A percentile compares a stretch with the other conserved stretches of the same genome.
Evolutionary conservation across 2,888 invertebrate genomes (phyloP).

Genomic region (Dasypogon diadema): DNA sequence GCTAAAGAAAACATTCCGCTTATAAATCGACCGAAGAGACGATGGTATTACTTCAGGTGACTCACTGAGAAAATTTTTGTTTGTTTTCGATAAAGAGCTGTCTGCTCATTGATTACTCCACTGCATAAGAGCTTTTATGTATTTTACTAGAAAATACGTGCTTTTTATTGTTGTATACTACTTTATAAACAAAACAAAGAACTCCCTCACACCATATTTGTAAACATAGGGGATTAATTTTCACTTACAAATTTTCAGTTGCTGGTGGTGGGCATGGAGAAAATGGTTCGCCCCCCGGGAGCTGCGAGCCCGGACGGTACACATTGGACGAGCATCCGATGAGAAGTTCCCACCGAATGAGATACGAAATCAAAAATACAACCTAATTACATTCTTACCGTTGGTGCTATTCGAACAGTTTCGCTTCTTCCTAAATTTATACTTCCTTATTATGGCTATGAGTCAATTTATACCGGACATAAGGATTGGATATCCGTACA

Average conservation of each 20-base stretch:
- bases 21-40: conserved; percentile 74
- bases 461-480: conserved; percentile 98
- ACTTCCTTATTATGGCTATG: conserved; percentile 97
- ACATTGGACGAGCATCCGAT: conserved; percentile 79
- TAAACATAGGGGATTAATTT: too few species aligned
- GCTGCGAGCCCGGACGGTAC: conserved; percentile 80
- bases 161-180: too few species aligned
- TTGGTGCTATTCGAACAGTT: conserved; percentile 98
- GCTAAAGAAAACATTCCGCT: conserved; percentile 78
- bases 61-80: conserved; percentile 61
- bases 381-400: conserved; percentile 88
- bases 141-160: too few species aligned
- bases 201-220: too few species aligned
- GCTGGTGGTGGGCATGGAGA: conserved; percentile 81
- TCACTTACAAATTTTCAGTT: too few species aligned
- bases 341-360: conserved; percentile 95
- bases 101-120: too few species aligned
- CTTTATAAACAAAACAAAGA: too few species aligned
- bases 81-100: conserved; percentile 34
- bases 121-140: too few species aligned
- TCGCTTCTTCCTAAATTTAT: conserved; percentile 97
- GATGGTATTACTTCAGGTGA: conserved; percentile 74
- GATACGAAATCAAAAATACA: conserved; percentile 98
- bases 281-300: conserved; percentile 81
- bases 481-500: conserved; percentile 96